A percentile compares a stretch with the other conserved stretches of the same genome.
phyloP scores from a whole-genome alignment of 2,113 vertebrate species.

The Thamnophis sirtalis region DNA sequence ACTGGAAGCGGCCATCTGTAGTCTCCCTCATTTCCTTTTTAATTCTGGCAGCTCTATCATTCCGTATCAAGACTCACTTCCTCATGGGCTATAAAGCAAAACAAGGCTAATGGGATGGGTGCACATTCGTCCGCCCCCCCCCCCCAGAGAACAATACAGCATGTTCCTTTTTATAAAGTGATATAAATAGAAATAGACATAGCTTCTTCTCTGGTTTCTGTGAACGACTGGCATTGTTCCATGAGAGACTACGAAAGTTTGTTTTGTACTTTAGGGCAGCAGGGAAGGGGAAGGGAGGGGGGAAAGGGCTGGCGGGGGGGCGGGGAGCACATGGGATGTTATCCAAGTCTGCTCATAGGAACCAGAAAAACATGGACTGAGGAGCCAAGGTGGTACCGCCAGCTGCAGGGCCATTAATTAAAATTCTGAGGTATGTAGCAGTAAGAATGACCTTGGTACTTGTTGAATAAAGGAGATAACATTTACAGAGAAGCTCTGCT shows the following conservation, averaged over 20 bases:
- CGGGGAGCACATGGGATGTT: slow-evolving; percentile 66
- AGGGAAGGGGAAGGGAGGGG: background rate
- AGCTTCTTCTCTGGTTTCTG: slow-evolving; percentile 66
- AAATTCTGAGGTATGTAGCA: slow-evolving; percentile 70
- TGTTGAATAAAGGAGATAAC: slow-evolving; percentile 77
- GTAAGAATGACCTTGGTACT: slow-evolving; percentile 76
- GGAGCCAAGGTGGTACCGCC: slow-evolving; percentile 84
- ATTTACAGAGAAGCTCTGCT: slow-evolving; percentile 62
- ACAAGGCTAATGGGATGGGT: background rate
- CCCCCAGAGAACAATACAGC: slow-evolving; percentile 54
- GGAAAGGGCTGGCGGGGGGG: background rate
- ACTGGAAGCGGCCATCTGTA: background rate
- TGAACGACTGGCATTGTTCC: slow-evolving; percentile 71
- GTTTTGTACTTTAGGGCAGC: slow-evolving; percentile 64
- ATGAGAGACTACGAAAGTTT: slow-evolving; percentile 71
- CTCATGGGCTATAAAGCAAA: background rate
- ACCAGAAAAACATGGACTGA: slow-evolving; percentile 73
- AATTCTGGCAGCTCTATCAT: background rate
- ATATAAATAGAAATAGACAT: slow-evolving; percentile 72
- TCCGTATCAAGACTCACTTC: background rate
- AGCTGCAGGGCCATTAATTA: slow-evolving; percentile 87
- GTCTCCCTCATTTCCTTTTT: background rate
- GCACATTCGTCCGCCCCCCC: background rate
- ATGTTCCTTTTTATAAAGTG: slow-evolving; percentile 62
- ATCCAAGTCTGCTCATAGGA: slow-evolving; percentile 77